A percentile compares a stretch with the other conserved stretches of the same genome.
Evolutionary conservation across 2,888 invertebrate species (phyloP).

Genomic region (Dendrolimus houi): DNA sequence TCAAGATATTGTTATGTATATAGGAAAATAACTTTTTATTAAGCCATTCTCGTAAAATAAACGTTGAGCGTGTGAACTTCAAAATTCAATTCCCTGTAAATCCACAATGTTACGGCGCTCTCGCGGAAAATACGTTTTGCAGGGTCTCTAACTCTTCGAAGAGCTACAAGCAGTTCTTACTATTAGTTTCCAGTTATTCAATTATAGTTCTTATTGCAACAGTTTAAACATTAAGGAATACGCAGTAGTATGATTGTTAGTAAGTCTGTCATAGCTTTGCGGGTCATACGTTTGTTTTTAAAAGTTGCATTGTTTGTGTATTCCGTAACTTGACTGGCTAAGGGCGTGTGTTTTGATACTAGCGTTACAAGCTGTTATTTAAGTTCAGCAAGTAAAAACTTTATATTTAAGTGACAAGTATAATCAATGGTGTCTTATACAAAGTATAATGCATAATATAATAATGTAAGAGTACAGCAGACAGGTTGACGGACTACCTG

Average conservation of each 20-base stretch:
- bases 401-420: too few relatives aligned
- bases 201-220: conserved; percentile 11
- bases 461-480: too few relatives aligned
- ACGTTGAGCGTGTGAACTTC: conserved; percentile 10
- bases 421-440: too few relatives aligned
- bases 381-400: too few relatives aligned
- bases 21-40: conserved; percentile 4
- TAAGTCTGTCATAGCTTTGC: conserved; percentile 35
- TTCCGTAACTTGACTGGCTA: conserved; percentile 27
- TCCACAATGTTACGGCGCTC: conserved; percentile 19
- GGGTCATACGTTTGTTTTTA: conserved; percentile 45
- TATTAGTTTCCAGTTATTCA: conserved; percentile 4
- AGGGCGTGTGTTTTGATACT: conserved; percentile 38
- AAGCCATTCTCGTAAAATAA: conserved; percentile 5
- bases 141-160: conserved; percentile 26
- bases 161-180: conserved; percentile 7
- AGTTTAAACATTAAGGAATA: conserved; percentile 8
- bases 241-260: conserved; percentile 21
- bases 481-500: too few relatives aligned
- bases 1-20: neutral
- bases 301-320: conserved; percentile 47
- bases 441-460: too few relatives aligned
- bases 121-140: conserved; percentile 34
- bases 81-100: conserved; percentile 27
- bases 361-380: conserved; percentile 33